Percentiles rank a stretch among this genome's conserved stretches.
phyloP scores from a whole-genome alignment of 2,113 vertebrate species.

The Percopsis transmontana region DNA sequence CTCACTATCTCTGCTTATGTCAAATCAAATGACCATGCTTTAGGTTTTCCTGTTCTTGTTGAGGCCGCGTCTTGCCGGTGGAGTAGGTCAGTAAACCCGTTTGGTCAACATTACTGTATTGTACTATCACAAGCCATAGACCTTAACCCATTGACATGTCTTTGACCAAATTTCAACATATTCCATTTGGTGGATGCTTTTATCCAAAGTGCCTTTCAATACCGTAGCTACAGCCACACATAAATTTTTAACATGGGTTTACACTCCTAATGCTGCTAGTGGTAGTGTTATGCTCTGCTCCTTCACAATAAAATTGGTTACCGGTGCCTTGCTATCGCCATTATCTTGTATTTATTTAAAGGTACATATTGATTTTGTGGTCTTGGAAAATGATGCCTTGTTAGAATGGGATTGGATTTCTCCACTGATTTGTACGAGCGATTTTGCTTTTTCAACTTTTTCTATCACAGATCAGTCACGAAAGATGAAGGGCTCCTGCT shows the following conservation, averaged over 20 bases:
- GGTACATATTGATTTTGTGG: slow-evolving; percentile 25
- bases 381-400: background rate
- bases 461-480: background rate
- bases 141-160: slow-evolving; percentile 22
- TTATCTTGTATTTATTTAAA: slow-evolving; percentile 15
- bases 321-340: background rate
- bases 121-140: background rate
- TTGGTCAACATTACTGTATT: background rate
- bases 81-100: too few relatives aligned
- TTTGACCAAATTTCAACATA: slow-evolving; percentile 32
- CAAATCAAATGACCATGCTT: background rate
- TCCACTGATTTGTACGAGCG: slow-evolving; percentile 13
- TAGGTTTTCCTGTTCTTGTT: background rate
- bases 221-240: slow-evolving; percentile 3
- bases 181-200: slow-evolving; percentile 45
- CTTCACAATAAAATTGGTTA: slow-evolving; percentile 7
- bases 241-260: background rate
- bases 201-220: slow-evolving; percentile 38
- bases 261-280: slow-evolving; percentile 30
- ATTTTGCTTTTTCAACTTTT: slow-evolving; percentile 1
- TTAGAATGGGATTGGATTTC: background rate
- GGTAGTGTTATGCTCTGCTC: background rate
- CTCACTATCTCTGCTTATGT: background rate
- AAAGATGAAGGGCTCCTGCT: slow-evolving; percentile 1
- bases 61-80: too few relatives aligned